Evolutionary conservation across 2,113 vertebrate genomes (phyloP), one percentile per base, ranked within the genome.

Genomic region (Corvus hawaiiensis): DNA sequence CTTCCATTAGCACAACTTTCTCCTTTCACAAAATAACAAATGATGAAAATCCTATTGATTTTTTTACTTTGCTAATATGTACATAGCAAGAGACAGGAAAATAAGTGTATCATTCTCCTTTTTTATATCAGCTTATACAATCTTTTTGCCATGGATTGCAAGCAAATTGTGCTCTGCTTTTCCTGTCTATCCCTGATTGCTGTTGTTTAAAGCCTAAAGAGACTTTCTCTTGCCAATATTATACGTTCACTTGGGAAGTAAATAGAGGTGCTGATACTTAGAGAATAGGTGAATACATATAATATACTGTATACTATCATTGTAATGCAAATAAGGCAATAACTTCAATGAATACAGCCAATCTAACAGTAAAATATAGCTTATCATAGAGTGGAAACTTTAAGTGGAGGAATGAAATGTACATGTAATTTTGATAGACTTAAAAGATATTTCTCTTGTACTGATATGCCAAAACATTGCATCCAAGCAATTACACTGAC

Each of bases 401-500:
- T 69, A 94, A 93, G 82, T 91, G 82, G 59, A 95, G 55, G 69
- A 95, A 88, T 88, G 78, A 94, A 94, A 82, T 74, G 41, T 84
- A 67, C 54, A 33, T 96, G 67, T 89, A 64, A 92, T 97, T 97
- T 92, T 96, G 85, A 69, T 62, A 96, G 81, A 35, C 91, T 93
- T 94, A 90, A 87, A 93, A 89, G 82, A 96, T 91, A 93, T 67
- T 69, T 85, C 61, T 85, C 62, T 82, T 80, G 67, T 59, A 22
- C 89, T 91, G 83, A 62, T 72, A 58, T 72, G 58, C 74, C 91
- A 94, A 91, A 97, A 89, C 81, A 77, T 93, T 90, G 39, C 80
- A 93, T 94, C 67, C 87, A 92, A 79, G 69, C 35, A 59, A 95
- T 97, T 95, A 83, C 92, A 83, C 72, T 96, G 90, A 96, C 82